Conservation (phyloP, 2,113 vertebrate species). For the Morphnarchus princeps region DNA sequence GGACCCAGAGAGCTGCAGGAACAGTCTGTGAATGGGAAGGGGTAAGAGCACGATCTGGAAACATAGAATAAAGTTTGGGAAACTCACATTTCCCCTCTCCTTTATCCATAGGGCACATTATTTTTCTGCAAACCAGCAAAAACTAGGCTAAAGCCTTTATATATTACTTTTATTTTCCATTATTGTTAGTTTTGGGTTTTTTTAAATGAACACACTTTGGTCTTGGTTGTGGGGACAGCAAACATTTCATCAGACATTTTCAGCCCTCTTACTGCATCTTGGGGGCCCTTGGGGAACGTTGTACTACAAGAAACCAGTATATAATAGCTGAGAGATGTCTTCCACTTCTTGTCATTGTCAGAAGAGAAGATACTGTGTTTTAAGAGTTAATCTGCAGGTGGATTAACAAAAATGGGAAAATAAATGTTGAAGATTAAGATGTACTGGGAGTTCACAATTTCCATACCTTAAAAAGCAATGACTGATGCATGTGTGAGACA, state of each 20-base stretch:
- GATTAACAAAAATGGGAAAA: neutral
- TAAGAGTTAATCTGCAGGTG: neutral
- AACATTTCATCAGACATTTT: neutral
- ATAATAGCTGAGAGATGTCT: neutral
- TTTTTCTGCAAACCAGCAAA: neutral
- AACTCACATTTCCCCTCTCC: neutral
- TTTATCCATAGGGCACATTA: neutral
- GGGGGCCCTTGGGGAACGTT: neutral
- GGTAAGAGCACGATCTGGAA: neutral
- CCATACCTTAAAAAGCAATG: constrained; percentile 19
- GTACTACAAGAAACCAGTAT: neutral
- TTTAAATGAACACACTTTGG: neutral
- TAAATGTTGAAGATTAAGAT: neutral
- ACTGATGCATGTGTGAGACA: constrained; percentile 44
- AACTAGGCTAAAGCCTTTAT: neutral
- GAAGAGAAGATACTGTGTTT: neutral
- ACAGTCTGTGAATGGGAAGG: neutral
- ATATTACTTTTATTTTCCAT: neutral
- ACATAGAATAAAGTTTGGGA: neutral
- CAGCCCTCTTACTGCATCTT: neutral
- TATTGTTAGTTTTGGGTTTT: neutral
- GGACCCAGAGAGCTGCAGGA: neutral
- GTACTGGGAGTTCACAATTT: constrained; percentile 6
- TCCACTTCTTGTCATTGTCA: neutral
- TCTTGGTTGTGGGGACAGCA: neutral